Evolutionary conservation across 2,113 vertebrate species (phyloP).

Genomic region (Seriola rivoliana): DNA sequence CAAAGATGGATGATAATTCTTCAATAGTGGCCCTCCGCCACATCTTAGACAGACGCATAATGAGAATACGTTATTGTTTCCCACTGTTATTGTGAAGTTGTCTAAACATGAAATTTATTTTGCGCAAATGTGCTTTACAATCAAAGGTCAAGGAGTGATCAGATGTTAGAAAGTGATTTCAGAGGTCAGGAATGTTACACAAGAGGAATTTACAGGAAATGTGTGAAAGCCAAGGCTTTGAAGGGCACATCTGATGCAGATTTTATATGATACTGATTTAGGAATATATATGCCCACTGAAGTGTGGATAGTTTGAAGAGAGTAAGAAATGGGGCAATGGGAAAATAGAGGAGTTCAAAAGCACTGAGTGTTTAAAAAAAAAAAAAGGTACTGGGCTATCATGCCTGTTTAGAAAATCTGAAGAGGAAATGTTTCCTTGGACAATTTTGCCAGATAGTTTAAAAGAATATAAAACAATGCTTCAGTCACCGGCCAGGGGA

Average conservation of each 20-base stretch:
- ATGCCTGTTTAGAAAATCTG: not conserved
- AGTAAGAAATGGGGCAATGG: constrained; percentile 26
- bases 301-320: not conserved
- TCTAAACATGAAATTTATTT: constrained; percentile 64
- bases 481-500: constrained; percentile 12
- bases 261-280: constrained; percentile 20
- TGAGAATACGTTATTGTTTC: constrained; percentile 70
- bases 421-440: constrained; percentile 5
- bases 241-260: not conserved
- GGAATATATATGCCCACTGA: not conserved
- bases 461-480: not conserved
- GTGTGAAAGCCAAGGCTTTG: constrained; percentile 25
- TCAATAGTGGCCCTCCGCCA: constrained; percentile 76
- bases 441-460: constrained; percentile 4
- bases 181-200: constrained; percentile 34
- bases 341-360: constrained; percentile 27
- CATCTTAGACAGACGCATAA: constrained; percentile 61
- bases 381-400: not conserved
- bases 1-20: constrained; percentile 76
- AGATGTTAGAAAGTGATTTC: constrained; percentile 35
- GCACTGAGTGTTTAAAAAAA: not conserved
- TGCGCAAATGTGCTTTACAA: constrained; percentile 23
- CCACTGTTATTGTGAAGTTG: constrained; percentile 64
- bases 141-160: constrained; percentile 56
- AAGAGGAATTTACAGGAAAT: constrained; percentile 32